Percentiles rank a stretch among this genome's conserved stretches.
Evolutionary conservation across 2,888 invertebrate genomes (phyloP).

Genomic region (Blomia tropicalis): DNA sequence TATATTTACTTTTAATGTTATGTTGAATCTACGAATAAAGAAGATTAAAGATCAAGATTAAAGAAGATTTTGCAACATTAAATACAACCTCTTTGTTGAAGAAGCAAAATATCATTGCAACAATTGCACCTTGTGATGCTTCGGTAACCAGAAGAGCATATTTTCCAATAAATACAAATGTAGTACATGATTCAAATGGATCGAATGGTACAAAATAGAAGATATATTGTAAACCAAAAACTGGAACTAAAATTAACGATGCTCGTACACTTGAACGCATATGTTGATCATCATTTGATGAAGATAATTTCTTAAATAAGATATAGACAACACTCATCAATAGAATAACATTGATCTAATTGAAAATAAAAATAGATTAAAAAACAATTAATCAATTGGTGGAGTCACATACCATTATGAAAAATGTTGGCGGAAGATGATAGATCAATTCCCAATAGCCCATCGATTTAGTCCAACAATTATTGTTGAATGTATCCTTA

Average conservation of each 20-base stretch:
- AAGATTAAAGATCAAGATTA: not conserved
- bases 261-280: conserved; percentile 41
- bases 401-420: conserved; percentile 39
- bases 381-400: not conserved
- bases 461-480: conserved; percentile 26
- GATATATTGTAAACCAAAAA: conserved; percentile 53
- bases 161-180: conserved; percentile 33
- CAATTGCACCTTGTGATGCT: conserved; percentile 45
- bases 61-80: not conserved
- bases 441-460: conserved; percentile 43
- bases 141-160: conserved; percentile 22
- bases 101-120: conserved; percentile 51
- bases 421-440: conserved; percentile 45
- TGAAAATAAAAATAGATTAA: not conserved
- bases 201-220: conserved; percentile 43
- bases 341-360: conserved; percentile 44
- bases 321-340: conserved; percentile 50
- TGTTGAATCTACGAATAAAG: not conserved
- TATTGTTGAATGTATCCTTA: conserved; percentile 14
- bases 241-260: conserved; percentile 49
- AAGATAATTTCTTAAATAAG: conserved; percentile 47
- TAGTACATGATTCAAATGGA: conserved; percentile 19
- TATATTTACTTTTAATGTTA: conserved; percentile 4
- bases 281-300: conserved; percentile 26
- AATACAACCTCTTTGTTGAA: conserved; percentile 50